These are phyloP conservation scores for Arvicanthis niloticus DNA, from an alignment of 2,113 vertebrate genomes.

Conservation along the genomic window DNA sequence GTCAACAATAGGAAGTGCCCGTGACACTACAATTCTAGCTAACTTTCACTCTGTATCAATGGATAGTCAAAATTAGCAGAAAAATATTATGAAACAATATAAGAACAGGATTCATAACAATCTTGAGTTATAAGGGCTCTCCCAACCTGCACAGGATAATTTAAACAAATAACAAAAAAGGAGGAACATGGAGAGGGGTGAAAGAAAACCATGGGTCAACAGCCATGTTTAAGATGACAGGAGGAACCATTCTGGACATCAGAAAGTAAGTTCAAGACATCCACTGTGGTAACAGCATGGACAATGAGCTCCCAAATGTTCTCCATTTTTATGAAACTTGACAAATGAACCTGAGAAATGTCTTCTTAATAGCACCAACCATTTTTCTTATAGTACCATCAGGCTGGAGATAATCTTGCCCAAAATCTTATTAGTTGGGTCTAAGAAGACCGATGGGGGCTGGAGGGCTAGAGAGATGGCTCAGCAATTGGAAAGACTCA, in stretches of 20 bases:
- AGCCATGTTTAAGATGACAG: not conserved
- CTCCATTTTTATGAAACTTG: constrained; percentile 3
- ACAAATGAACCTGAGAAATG: not conserved
- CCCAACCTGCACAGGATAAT: not conserved
- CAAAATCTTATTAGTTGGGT: constrained; percentile 8
- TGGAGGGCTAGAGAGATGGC: not conserved
- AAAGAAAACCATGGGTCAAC: not conserved
- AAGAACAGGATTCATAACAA: not conserved
- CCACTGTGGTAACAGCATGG: not conserved
- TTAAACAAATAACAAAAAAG: not conserved
- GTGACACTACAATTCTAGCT: not conserved
- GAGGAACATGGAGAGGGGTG: too few relatives aligned
- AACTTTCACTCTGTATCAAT: not conserved
- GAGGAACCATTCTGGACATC: not conserved
- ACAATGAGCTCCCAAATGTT: not conserved
- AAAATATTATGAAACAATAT: constrained; percentile 4
- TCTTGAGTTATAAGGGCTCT: not conserved
- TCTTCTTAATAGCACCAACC: not conserved
- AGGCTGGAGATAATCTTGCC: not conserved
- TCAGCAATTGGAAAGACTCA: too few relatives aligned
- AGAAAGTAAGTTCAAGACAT: not conserved
- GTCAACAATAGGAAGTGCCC: constrained; percentile 7
- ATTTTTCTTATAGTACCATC: not conserved
- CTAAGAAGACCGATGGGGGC: not conserved
- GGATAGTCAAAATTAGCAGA: not conserved